Evolutionary conservation across 2,797 vertebrate genomes (phyloP).

Genomic region (Danio choprae): DNA sequence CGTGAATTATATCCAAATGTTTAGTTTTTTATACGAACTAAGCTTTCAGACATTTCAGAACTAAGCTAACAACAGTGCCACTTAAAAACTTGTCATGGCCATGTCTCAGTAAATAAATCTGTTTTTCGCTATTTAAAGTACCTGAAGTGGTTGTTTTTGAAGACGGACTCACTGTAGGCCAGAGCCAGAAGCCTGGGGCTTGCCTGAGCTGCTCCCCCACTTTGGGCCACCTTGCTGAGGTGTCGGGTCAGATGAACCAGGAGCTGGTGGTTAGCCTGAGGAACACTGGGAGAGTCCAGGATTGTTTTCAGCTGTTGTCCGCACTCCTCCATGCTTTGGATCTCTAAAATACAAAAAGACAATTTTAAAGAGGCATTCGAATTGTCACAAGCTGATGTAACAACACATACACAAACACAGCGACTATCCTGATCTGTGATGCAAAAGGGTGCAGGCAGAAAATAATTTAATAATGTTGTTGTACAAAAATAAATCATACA

Average conservation of each 20-base stretch:
- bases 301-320: conserved; percentile 79
- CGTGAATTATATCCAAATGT: too few relatives aligned
- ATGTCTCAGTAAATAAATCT: neutral
- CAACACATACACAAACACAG: neutral
- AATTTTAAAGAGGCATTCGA: neutral
- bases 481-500: neutral
- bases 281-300: conserved; percentile 79
- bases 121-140: conserved; percentile 54
- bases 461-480: too few relatives aligned
- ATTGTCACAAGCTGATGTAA: neutral
- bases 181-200: conserved; percentile 74
- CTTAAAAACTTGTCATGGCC: neutral
- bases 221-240: conserved; percentile 74
- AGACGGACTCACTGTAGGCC: conserved; percentile 75
- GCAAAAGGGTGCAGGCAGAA: neutral
- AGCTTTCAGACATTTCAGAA: too few relatives aligned
- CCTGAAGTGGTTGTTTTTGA: conserved; percentile 74
- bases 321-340: conserved; percentile 77
- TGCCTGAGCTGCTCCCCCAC: conserved; percentile 63
- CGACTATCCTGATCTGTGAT: neutral
- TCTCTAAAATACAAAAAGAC: conserved; percentile 68
- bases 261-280: conserved; percentile 78
- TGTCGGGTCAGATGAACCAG: conserved; percentile 77
- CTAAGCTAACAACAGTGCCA: neutral
- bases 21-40: too few relatives aligned